Base-by-base conservation (phyloP, 2,888 invertebrate species). In the Cheilosia vulpina region DNA sequence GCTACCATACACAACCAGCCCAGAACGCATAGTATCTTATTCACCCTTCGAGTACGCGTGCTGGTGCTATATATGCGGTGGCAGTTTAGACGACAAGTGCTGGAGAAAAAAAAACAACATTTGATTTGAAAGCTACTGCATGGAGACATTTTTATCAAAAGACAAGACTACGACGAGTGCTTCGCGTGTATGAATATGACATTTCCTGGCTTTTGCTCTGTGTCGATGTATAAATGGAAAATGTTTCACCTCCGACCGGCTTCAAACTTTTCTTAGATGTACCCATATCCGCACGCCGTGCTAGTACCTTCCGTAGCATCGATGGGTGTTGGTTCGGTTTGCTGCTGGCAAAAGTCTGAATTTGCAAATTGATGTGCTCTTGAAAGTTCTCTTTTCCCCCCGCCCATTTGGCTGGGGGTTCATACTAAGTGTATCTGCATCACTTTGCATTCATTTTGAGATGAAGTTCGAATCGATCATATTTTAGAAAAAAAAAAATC, bases 381-480 rank as follows among this genome's bases (percentile, higher is more conserved):
- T 50, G n/a, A n/a, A 31, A 15, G 27, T 57, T 47, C 34, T n/a
- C 34, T n/a, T 21, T 1, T 4, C 53, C 19, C 19, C 24, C 17
- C 41, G 2, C n/a, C 6, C 17, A 31, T 57, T 57, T 57, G 9
- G 4, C 38, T 13, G 38, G 11, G 1, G 13, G 17, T 41, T 53
- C 41, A 11, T 15, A 6, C 45, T 43, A 45, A 47, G 38, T 50
- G 76, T 66, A 68, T 76, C 76, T 60, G 66, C 76, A 60, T 21
- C 43, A 58, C 58, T 76, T 66, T 41, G 52, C 55, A 57, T 73
- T 72, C 27, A 50, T 52, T 65, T 31, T 9, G 19, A 57, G 15
- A 19, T n/a, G 5, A 43, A 60, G 43, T 52, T 58, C 19, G 19
- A 52, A 76, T 76, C 76, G 66, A 76, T 76, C 68, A 76, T 21